Percentiles rank a stretch among this genome's conserved stretches.
phyloP scores from a whole-genome alignment of 2,888 invertebrate genomes.

The Stegana nigrithorax region DNA sequence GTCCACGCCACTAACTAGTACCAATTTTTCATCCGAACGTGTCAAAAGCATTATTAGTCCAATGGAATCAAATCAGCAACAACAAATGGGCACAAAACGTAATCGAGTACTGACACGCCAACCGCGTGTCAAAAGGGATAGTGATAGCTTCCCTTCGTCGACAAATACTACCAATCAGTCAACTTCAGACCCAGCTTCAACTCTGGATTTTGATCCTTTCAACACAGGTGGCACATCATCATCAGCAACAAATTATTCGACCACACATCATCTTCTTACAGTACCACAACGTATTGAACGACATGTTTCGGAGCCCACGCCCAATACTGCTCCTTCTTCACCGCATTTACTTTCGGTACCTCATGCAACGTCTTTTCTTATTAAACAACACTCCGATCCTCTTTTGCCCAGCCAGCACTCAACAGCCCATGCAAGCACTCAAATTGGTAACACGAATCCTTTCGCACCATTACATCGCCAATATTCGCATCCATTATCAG shows the following conservation, averaged over 20 bases:
- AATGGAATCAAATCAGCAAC: conserved; percentile 23
- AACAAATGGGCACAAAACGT: conserved; percentile 72
- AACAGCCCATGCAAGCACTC: conserved; percentile 39
- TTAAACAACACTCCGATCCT: conserved; percentile 78
- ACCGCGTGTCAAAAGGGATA: conserved; percentile 76
- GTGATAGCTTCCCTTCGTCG: conserved; percentile 68
- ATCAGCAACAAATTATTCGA: conserved; percentile 37
- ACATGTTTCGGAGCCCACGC: conserved; percentile 74
- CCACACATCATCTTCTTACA: conserved; percentile 65
- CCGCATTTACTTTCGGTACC: conserved; percentile 73
- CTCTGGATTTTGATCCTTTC: conserved; percentile 62
- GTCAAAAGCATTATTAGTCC: conserved; percentile 38
- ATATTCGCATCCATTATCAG: conserved; percentile 70
- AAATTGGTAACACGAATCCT: conserved; percentile 43
- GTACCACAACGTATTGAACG: conserved; percentile 72
- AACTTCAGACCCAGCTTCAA: conserved; percentile 61
- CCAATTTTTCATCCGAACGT: conserved; percentile 36
- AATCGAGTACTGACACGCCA: conserved; percentile 77
- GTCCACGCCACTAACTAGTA: conserved; percentile 37
- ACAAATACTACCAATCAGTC: conserved; percentile 52
- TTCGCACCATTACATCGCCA: conserved; percentile 69
- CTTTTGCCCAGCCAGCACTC: conserved; percentile 73
- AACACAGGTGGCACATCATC: conserved; percentile 46
- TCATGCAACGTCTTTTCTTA: conserved; percentile 71
- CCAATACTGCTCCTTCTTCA: conserved; percentile 70